Conservation (phyloP, 2,888 invertebrate genomes). For the Trissolcus japonicus region DNA sequence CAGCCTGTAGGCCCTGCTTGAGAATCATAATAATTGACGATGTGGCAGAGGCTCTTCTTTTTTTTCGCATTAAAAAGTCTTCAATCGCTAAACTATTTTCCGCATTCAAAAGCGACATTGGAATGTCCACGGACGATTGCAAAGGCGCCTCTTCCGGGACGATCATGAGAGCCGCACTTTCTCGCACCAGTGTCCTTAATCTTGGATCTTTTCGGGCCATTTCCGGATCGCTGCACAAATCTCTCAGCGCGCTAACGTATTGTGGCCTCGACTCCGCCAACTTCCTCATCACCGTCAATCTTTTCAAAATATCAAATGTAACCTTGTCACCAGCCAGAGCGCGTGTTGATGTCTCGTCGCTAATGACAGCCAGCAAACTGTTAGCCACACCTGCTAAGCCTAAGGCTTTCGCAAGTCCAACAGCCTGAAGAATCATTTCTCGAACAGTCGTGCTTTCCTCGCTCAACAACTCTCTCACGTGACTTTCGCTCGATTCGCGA, state of each 20-base stretch:
- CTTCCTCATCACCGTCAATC: constrained; percentile 84
- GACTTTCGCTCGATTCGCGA: constrained; percentile 80
- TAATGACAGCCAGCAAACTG: constrained; percentile 78
- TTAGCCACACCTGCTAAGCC: constrained; percentile 82
- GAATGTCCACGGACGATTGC: constrained; percentile 84
- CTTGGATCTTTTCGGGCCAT: constrained; percentile 83
- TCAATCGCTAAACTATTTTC: constrained; percentile 87
- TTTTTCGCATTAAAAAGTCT: constrained; percentile 82
- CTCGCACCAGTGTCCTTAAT: constrained; percentile 83
- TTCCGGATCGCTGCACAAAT: constrained; percentile 82
- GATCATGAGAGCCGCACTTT: constrained; percentile 84
- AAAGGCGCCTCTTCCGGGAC: constrained; percentile 81
- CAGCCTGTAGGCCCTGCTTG: constrained; percentile 85
- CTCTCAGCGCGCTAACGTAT: constrained; percentile 80
- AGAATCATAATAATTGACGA: constrained; percentile 81
- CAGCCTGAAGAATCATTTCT: constrained; percentile 80
- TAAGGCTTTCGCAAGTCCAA: constrained; percentile 83
- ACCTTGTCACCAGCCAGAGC: constrained; percentile 80
- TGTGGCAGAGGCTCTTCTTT: constrained; percentile 78
- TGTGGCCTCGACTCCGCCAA: constrained; percentile 83
- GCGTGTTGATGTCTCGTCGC: constrained; percentile 79
- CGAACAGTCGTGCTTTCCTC: constrained; percentile 76
- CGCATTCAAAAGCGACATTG: constrained; percentile 81
- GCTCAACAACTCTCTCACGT: constrained; percentile 78
- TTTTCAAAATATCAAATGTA: constrained; percentile 82